These are phyloP conservation scores for Pseudopipra pipra DNA, from an alignment of 2,113 vertebrate genomes.

Conservation along the genomic window DNA sequence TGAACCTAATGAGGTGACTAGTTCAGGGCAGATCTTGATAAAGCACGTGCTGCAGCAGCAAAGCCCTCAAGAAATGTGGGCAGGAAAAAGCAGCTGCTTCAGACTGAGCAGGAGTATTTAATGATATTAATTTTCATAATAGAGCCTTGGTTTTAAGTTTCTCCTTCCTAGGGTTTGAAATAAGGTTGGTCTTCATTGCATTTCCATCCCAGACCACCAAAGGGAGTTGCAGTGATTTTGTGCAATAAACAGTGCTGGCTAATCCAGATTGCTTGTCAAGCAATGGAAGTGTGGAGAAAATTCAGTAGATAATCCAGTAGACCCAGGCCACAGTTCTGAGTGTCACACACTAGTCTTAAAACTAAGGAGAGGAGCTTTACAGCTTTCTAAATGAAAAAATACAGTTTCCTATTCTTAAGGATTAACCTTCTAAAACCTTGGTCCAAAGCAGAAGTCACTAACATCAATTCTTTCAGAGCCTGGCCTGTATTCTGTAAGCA, in stretches of 20 bases:
- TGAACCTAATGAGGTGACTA: not conserved
- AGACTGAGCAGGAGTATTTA: not conserved
- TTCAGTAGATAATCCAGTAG: not conserved
- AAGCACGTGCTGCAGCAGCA: not conserved
- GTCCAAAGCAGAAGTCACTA: not conserved
- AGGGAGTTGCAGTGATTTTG: not conserved
- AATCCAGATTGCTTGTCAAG: not conserved
- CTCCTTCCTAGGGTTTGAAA: not conserved
- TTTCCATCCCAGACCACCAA: not conserved
- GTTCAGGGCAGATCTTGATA: not conserved
- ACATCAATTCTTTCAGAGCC: not conserved
- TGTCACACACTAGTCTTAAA: not conserved
- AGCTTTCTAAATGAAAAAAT: not conserved
- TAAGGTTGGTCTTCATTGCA: not conserved
- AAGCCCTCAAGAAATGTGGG: not conserved
- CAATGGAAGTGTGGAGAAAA: not conserved
- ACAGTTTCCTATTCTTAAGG: not conserved
- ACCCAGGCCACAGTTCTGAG: not conserved
- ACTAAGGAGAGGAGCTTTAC: not conserved
- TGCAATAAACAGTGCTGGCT: not conserved
- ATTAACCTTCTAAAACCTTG: not conserved
- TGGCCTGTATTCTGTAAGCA: not conserved
- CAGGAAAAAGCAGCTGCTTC: not conserved
- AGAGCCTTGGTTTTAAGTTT: not conserved
- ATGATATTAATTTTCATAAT: rapidly evolving